A percentile compares a stretch with the other conserved stretches of the same genome.
These are phyloP conservation scores for Miltochrista miniata DNA, from an alignment of 2,888 invertebrate genomes.

Conservation along the genomic window DNA sequence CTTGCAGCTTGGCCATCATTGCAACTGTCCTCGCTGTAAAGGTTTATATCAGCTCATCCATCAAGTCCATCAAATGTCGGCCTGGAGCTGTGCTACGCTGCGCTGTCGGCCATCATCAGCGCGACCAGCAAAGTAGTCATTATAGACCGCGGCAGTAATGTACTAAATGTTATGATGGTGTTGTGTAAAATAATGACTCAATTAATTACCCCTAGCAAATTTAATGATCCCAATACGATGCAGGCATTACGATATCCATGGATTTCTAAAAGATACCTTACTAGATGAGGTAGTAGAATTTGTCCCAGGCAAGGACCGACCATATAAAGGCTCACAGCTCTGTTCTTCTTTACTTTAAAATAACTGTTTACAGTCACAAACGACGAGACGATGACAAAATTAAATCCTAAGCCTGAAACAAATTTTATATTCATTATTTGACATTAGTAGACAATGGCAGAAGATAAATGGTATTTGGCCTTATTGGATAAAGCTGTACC, in stretches of 20 bases:
- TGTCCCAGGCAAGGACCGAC: conserved; percentile 90
- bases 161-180: too few species aligned
- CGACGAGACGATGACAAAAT: conserved; percentile 87
- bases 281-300: conserved; percentile 88
- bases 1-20: too few species aligned
- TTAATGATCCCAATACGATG: conserved; percentile 84
- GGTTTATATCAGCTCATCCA: too few species aligned
- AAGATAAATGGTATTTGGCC: too few species aligned
- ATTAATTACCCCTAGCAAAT: conserved; percentile 84
- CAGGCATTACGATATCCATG: conserved; percentile 87
- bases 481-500: too few species aligned
- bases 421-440: background rate
- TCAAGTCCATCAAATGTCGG: too few species aligned
- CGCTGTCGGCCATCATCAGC: too few species aligned
- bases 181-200: too few species aligned
- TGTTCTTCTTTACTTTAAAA: conserved; percentile 86
- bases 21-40: too few species aligned
- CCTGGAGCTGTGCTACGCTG: too few species aligned
- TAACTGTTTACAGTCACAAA: conserved; percentile 89
- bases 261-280: conserved; percentile 85
- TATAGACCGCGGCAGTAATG: too few species aligned
- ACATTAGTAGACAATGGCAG: background rate
- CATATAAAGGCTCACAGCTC: conserved; percentile 89
- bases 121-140: too few species aligned
- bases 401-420: conserved; percentile 86